A percentile compares a stretch with the other conserved stretches of the same genome.
phyloP scores from a whole-genome alignment of 2,888 invertebrate species.

The Phortica okadai region DNA sequence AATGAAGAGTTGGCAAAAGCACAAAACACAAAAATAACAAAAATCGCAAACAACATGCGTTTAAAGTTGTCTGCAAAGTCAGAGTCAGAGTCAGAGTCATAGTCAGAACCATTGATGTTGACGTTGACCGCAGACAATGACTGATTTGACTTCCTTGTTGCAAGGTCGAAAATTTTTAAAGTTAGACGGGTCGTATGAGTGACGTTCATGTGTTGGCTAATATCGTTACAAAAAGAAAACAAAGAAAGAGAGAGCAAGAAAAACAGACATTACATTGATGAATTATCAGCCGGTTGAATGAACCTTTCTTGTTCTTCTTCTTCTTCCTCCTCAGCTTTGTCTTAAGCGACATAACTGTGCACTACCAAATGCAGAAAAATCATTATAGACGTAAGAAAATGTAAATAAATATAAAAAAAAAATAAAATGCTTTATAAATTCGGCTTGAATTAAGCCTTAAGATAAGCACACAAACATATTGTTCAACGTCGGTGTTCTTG shows the following conservation, averaged over 20 bases:
- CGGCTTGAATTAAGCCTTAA: background rate
- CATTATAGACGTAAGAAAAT: background rate
- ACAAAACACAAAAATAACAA: background rate
- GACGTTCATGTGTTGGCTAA: background rate
- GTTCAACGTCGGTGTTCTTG: background rate
- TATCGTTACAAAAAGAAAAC: background rate
- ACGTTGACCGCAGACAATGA: constrained; percentile 54
- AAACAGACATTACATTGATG: background rate
- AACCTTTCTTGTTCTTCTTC: background rate
- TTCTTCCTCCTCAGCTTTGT: background rate
- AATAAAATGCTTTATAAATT: constrained; percentile 1
- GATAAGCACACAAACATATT: background rate
- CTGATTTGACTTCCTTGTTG: constrained; percentile 67
- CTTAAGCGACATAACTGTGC: background rate
- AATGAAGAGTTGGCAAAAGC: background rate
- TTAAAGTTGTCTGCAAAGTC: background rate
- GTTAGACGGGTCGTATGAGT: constrained; percentile 9
- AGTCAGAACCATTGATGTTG: too few relatives aligned
- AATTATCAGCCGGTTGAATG: constrained; percentile 20
- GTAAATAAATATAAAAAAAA: background rate
- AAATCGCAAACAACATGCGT: background rate
- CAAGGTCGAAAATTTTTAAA: constrained; percentile 55
- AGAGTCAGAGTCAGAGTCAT: background rate
- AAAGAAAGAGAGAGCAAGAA: too few relatives aligned
- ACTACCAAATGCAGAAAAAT: background rate